phyloP scores from a whole-genome alignment of 2,888 invertebrate species.

The Limenitis camilla region DNA sequence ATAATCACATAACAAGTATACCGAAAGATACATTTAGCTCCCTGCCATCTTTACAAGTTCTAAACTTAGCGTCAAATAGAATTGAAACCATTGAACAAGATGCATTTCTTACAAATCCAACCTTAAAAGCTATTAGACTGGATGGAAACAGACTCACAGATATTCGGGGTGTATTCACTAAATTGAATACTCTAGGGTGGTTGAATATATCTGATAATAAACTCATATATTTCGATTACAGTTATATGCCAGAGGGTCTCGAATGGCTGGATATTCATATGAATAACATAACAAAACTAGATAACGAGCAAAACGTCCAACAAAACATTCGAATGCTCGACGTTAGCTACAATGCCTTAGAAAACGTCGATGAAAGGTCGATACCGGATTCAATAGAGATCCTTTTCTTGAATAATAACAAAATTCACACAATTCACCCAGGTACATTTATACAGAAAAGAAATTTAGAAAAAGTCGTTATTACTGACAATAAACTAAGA shows the following conservation, averaged over 20 bases:
- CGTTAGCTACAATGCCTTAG: constrained; percentile 82
- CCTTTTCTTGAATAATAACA: constrained; percentile 84
- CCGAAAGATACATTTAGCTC: constrained; percentile 83
- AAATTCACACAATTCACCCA: constrained; percentile 80
- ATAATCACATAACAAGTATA: constrained; percentile 83
- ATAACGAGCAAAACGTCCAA: constrained; percentile 80
- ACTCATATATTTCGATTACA: constrained; percentile 85
- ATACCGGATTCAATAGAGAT: constrained; percentile 84
- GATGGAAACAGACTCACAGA: constrained; percentile 85
- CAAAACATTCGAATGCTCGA: constrained; percentile 84
- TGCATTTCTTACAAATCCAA: constrained; percentile 82
- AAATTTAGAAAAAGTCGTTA: constrained; percentile 82
- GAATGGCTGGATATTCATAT: constrained; percentile 88
- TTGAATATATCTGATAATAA: constrained; percentile 87
- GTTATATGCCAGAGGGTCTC: constrained; percentile 81
- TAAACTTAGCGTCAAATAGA: constrained; percentile 86
- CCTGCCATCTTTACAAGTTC: constrained; percentile 81
- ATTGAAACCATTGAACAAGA: constrained; percentile 84
- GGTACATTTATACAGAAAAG: constrained; percentile 82
- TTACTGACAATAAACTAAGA: constrained; percentile 83
- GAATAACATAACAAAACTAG: constrained; percentile 83
- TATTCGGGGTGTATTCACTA: constrained; percentile 84
- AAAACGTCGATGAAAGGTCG: constrained; percentile 79
- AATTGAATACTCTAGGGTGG: constrained; percentile 83
- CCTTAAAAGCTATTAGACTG: constrained; percentile 82